Base-by-base conservation (phyloP, 2,888 invertebrate species). In the Lochmaea capreae region DNA sequence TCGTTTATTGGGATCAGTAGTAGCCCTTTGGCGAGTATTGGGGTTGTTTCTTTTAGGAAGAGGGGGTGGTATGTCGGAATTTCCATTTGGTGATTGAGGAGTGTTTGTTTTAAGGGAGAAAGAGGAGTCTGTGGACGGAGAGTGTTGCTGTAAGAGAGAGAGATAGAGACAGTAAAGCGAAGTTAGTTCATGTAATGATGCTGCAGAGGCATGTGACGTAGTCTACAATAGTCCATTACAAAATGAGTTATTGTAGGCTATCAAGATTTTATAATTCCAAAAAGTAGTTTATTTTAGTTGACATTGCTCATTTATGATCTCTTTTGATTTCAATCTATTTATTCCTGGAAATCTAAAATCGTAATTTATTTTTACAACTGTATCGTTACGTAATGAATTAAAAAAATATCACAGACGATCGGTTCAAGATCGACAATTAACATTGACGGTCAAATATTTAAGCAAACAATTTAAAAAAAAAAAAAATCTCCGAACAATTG, bases 11-110 rank as follows among this genome's bases (percentile, higher is more conserved):
- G 79, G 80, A 69, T 76, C 63, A 58, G 73, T 77, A 72, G 75
- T 71, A 74, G 72, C 74, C 16, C 71, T 73, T 69, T 67, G 62
- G 71, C 71, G 72, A 16, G 49, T 61, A 63, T 33, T 18, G 14
- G 71, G 76, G 39, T 78, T 88, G 83, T 89, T 89, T 74, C 90
- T 86, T 83, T 90, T 89, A 52, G 90, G 90, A 76, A 90, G 83
- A 46, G 90, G 90, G 33, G 90, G 90, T 75, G 90, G 90, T 72
- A 84, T 85, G 61, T 85, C 86, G 49, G 82, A 79, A 74, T 84
- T 82, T 74, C 82, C 81, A 75, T 81, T 83, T 46, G 81, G 78
- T 39, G 83, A 82, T 8, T 65, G 16, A 12, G 72, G 75, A 57
- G 66, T 67, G 82, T 59, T 49, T 26, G 74, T 76, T 57, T 59